phyloP scores from a whole-genome alignment of 1,140 invertebrate genomes.

The Nomia melanderi region DNA sequence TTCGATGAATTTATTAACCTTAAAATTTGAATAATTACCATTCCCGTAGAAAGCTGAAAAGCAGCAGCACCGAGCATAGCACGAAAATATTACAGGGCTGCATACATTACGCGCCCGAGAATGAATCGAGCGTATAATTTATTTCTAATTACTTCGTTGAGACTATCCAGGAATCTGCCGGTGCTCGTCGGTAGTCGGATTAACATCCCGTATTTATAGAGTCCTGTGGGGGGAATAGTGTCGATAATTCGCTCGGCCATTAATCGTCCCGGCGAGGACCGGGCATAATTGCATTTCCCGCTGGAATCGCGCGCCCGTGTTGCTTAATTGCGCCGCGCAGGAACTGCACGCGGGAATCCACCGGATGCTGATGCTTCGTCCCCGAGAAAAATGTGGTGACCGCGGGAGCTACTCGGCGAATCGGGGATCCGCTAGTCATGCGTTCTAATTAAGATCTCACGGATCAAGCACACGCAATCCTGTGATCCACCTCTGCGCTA shows the following conservation, averaged over 20 bases:
- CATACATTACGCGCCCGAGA: too few relatives aligned
- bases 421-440: slow-evolving; percentile 63
- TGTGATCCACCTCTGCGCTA: slow-evolving; percentile 23
- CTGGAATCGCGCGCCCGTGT: slow-evolving; percentile 44
- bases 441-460: slow-evolving; percentile 67
- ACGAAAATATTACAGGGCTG: too few relatives aligned
- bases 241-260: slow-evolving; percentile 47
- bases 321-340: slow-evolving; percentile 52
- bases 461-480: slow-evolving; percentile 60
- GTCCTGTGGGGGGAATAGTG: slow-evolving; percentile 29
- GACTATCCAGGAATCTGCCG: not conserved
- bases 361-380: slow-evolving; percentile 58
- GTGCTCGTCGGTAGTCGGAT: slow-evolving; percentile 12
- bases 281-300: slow-evolving; percentile 51
- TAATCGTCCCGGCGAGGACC: slow-evolving; percentile 48
- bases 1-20: too few relatives aligned
- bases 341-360: slow-evolving; percentile 45
- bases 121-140: not conserved
- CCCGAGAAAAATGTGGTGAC: slow-evolving; percentile 52
- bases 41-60: too few relatives aligned
- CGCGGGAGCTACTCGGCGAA: slow-evolving; percentile 46
- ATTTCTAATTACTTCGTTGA: slow-evolving; percentile 23
- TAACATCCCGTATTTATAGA: slow-evolving; percentile 51
- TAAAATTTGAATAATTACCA: too few relatives aligned
- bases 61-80: too few relatives aligned